Evolutionary conservation across 2,797 vertebrate genomes (phyloP), one percentile per base, ranked within the genome.

Genomic region (Scleropages formosus): DNA sequence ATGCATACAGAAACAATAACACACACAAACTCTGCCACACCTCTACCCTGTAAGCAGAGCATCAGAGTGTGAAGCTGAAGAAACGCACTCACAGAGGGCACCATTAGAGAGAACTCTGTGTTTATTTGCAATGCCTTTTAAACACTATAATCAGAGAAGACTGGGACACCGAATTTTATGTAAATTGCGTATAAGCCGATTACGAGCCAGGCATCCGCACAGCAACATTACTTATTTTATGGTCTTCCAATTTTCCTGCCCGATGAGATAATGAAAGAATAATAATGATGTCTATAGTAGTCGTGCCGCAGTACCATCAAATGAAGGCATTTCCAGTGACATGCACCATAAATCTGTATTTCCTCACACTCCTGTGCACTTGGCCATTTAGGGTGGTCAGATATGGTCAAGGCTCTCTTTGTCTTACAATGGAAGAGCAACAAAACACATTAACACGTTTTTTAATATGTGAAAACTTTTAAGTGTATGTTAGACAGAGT

Each of bases 101-200:
- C 76, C 49, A 73, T 47, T 67, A 62, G 63, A 26, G 61, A 81
- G 81, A 85, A 88, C 85, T 85, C 86, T 82, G 73, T 89, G 85
- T 89, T 90, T 89, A 90, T 88, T 88, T 84, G 84, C 82, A 80
- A 80, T 84, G 84, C 79, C 81, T 84, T 86, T 90, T 84, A 88
- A 89, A 89, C 84, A 88, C 88, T 83, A 87, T 88, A 89, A 91
- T 91, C 87, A 86, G 85, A 83, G 46, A 68, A 82, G 85, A 84
- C 84, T 89, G 84, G 88, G 84, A 87, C 85, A 84, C 82, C 75
- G 87, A 89, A 87, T 90, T 90, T 91, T 91, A 92, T 93, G 90
- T 90, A 92, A 92, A 93, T 92, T 88, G 82, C 81, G 79, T 58
- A 82, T 92, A 93, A 92, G 89, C 90, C 87, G 89, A 91, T 93